Conservation (phyloP, 2,797 vertebrate genomes). For the Buphagus erythrorhynchus region DNA sequence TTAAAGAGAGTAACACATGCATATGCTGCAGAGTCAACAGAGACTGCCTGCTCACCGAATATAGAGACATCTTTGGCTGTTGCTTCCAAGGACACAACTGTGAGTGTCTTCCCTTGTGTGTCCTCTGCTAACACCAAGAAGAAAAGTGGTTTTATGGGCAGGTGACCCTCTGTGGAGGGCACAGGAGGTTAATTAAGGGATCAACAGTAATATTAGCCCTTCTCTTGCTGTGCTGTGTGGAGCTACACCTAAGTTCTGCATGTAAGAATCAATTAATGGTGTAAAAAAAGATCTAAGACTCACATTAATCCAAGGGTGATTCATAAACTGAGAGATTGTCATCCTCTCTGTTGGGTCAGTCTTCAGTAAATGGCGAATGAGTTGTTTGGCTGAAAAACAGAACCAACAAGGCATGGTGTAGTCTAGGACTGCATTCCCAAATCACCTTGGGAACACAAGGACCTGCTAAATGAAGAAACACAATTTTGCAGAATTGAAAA, state of each 20-base stretch:
- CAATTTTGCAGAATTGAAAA: not conserved
- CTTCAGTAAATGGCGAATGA: constrained; percentile 93
- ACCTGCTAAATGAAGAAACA: not conserved
- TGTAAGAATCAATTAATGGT: not conserved
- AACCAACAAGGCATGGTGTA: not conserved
- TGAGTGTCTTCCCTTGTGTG: not conserved
- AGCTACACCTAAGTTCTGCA: not conserved
- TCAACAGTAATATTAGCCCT: not conserved
- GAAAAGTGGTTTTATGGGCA: not conserved
- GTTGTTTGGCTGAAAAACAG: constrained; percentile 85
- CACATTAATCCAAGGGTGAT: constrained; percentile 97
- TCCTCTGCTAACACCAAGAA: constrained; percentile 6
- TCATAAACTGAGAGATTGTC: constrained; percentile 94
- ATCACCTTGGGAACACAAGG: not conserved
- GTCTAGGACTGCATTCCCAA: not conserved
- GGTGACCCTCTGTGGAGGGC: not conserved
- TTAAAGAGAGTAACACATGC: constrained; percentile 44
- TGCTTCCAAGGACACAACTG: not conserved
- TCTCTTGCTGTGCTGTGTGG: not conserved
- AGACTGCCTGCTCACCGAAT: constrained; percentile 27
- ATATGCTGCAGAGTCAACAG: constrained; percentile 46
- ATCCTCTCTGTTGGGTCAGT: constrained; percentile 96
- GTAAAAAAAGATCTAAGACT: constrained; percentile 40
- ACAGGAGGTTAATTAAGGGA: not conserved
- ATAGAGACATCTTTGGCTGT: not conserved